Conservation (phyloP, 2,888 invertebrate genomes). For the Caenorhabditis auriculariae region DNA sequence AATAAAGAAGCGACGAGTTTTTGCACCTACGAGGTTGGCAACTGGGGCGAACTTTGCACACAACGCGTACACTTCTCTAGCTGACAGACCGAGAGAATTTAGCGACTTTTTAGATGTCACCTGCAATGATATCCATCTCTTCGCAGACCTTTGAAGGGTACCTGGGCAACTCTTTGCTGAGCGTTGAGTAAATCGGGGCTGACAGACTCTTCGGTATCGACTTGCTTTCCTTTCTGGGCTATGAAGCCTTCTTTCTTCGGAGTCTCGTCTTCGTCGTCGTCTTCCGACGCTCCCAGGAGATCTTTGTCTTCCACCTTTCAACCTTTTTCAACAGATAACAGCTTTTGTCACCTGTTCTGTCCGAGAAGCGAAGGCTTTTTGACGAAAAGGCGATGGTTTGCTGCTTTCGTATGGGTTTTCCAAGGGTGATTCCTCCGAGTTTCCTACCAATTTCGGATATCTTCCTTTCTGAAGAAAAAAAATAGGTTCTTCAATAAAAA, state of each 20-base stretch:
- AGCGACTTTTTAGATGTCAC: conserved; percentile 26
- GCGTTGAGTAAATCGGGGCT: conserved; percentile 10
- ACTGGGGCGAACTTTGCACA: conserved; percentile 45
- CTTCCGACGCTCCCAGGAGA: no score
- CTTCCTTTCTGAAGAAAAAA: no score
- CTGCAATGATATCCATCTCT: conserved; percentile 5
- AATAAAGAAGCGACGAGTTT: background rate
- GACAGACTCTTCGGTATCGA: conserved; percentile 22
- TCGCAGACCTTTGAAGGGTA: background rate
- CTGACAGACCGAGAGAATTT: conserved; percentile 28
- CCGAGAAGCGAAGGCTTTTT: background rate
- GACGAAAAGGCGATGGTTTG: background rate
- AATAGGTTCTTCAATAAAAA: no score
- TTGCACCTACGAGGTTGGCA: conserved; percentile 32
- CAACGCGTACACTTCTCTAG: conserved; percentile 33
- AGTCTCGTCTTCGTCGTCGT: background rate
- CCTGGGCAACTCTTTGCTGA: conserved; percentile 17
- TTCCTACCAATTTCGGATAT: conserved; percentile 14
- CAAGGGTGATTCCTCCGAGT: background rate
- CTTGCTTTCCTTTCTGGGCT: conserved; percentile 28
- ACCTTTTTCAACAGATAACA: background rate
- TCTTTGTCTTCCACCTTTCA: conserved; percentile 5
- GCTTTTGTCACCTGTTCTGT: conserved; percentile 7
- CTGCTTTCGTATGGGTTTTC: background rate
- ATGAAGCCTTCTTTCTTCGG: conserved; percentile 24